Evolutionary conservation across 2,888 invertebrate species (phyloP).

Genomic region (Spisula subtruncata): DNA sequence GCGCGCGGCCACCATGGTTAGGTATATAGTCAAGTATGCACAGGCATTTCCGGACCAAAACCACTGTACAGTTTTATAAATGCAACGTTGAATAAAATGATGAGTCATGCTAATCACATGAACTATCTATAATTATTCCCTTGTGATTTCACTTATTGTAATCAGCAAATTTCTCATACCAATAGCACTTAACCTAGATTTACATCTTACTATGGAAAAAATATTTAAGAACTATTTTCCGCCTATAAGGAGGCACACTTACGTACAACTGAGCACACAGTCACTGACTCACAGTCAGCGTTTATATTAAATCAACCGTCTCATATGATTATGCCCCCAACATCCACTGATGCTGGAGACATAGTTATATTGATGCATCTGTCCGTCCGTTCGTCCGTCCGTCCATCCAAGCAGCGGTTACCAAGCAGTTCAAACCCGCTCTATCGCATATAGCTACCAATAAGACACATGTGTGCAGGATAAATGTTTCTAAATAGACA

Average conservation of each 20-base stretch:
- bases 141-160: slow-evolving; percentile 20
- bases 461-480: too few relatives aligned
- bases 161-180: slow-evolving; percentile 9
- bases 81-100: background rate
- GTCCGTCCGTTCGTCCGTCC: too few relatives aligned
- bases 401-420: too few relatives aligned
- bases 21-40: slow-evolving; percentile 1
- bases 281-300: slow-evolving; percentile 7
- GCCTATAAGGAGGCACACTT: background rate
- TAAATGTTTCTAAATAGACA: too few relatives aligned
- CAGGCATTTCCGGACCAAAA: background rate
- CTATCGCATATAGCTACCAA: too few relatives aligned
- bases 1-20: background rate
- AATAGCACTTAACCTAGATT: background rate
- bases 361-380: too few relatives aligned
- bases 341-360: too few relatives aligned
- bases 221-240: background rate
- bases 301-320: background rate
- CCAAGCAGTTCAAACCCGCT: too few relatives aligned
- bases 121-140: slow-evolving; percentile 5
- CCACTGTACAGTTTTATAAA: background rate
- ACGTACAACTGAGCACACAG: background rate
- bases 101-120: background rate
- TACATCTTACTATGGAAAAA: background rate
- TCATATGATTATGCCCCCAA: too few relatives aligned